These are phyloP conservation scores for Tipula vernalis DNA, from an alignment of 2,888 invertebrate species.

Conservation along the genomic window DNA sequence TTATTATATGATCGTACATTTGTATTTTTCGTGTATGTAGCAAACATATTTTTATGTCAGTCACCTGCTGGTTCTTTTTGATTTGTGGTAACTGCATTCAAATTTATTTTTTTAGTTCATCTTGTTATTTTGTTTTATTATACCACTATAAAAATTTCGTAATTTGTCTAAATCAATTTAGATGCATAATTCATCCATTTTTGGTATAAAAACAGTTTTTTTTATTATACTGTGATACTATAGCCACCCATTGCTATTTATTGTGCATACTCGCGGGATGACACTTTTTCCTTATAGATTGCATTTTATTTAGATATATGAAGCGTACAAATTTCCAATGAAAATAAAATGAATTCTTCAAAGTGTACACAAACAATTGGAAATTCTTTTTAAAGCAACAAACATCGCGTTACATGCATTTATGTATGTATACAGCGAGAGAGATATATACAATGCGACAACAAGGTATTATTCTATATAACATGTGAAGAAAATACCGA, in stretches of 20 bases:
- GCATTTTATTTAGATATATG: too few species aligned
- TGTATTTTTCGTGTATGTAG: neutral
- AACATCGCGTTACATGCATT: neutral
- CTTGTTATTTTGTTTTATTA: neutral
- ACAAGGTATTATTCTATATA: neutral
- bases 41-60: neutral
- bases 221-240: neutral
- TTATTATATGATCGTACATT: neutral
- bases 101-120: neutral
- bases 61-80: neutral
- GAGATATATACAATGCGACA: neutral
- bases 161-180: neutral
- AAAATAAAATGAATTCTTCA: neutral
- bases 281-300: neutral
- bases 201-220: neutral
- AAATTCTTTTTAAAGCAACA: neutral
- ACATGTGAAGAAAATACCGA: neutral
- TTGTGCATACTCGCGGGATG: neutral
- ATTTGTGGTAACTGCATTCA: neutral
- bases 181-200: neutral
- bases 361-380: neutral
- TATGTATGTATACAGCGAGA: neutral
- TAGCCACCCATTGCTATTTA: neutral
- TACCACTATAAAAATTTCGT: neutral
- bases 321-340: neutral